Base-by-base conservation (phyloP, 2,113 vertebrate species). In the Alexandromys fortis region DNA sequence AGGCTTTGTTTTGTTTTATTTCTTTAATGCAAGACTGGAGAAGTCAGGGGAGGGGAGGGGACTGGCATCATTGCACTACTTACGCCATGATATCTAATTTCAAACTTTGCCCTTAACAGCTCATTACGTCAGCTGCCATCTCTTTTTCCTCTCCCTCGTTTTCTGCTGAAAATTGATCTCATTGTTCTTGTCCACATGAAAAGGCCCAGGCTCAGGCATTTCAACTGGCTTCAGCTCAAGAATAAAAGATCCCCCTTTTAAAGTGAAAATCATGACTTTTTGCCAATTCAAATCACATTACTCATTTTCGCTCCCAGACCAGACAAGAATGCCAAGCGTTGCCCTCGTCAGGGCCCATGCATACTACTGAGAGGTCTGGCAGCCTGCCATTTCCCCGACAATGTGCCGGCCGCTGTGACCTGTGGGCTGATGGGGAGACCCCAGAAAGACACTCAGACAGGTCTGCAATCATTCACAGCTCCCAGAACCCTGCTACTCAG, bases 61-160 rank as follows among this genome's bases (percentile, higher is more conserved):
- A 86, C 58, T 92, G 94, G 89, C 97, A 96, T 97, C 96, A 87
- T 8, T 49, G 90, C 86, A 88, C 95, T 95, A 93, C 70, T 97
- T 97, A 97, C 98, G 73, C 90, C 82, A 86, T 93, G 97, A 94
- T 95, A 95, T 95, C 96, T 98, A 97, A 98, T 98, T 98, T 97
- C 93, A 97, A 95, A 97, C 88, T 96, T 98, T 90, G 92, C 95
- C 93, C 88, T 97, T 97, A 97, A 82, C 11, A 96, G 63, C 94
- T 77, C 93, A 58, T 98, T 98, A 98, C 96, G 88, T 85, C 82
- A 65, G 42, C 86, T 97, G 95, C 89, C 95, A 4, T 92, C 95
- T 95, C 93, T 49, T 61, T 42, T 45, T 13, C 4, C 7, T 92
- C 91, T 90, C 90, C 96, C 97, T 97, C 82, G 61, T 98, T 98